Conservation (phyloP, 2,888 invertebrate species). For the Ennomos erosarius region DNA sequence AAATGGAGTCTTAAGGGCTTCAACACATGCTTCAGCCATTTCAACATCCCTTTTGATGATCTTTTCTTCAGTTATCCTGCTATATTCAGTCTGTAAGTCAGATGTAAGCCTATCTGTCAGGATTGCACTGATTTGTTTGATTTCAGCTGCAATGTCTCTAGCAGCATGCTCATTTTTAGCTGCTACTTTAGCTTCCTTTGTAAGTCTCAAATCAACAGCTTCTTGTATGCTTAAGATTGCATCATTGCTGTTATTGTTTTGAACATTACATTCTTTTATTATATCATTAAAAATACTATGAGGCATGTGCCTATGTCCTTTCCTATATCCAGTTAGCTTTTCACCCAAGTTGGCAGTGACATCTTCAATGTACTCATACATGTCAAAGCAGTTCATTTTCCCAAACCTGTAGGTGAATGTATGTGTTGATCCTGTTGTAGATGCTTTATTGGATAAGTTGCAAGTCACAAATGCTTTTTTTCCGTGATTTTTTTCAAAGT, state of each 20-base stretch:
- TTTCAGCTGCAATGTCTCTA: conserved; percentile 76
- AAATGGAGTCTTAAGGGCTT: conserved; percentile 66
- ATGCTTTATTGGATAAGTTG: conserved; percentile 82
- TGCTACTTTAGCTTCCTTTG: conserved; percentile 71
- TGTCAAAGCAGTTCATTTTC: conserved; percentile 82
- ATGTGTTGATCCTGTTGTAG: conserved; percentile 84
- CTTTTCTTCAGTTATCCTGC: conserved; percentile 63
- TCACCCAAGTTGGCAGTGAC: conserved; percentile 84
- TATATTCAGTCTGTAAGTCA: conserved; percentile 63
- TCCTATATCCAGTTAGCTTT: conserved; percentile 77
- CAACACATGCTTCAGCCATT: conserved; percentile 74
- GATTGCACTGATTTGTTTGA: conserved; percentile 75
- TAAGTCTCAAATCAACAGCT: conserved; percentile 71
- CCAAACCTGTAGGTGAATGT: conserved; percentile 87
- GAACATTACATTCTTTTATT: conserved; percentile 71
- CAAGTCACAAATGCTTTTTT: conserved; percentile 87
- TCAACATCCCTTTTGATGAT: conserved; percentile 64
- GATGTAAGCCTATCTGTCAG: conserved; percentile 70
- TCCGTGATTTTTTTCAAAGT: conserved; percentile 82
- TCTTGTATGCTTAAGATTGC: conserved; percentile 76
- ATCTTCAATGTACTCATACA: conserved; percentile 82
- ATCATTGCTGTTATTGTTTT: conserved; percentile 67
- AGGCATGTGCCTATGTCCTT: conserved; percentile 61
- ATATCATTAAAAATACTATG: conserved; percentile 76
- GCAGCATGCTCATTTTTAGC: conserved; percentile 73